Base-by-base conservation (phyloP, 2,888 invertebrate species). In the Plagodis pulveraria region DNA sequence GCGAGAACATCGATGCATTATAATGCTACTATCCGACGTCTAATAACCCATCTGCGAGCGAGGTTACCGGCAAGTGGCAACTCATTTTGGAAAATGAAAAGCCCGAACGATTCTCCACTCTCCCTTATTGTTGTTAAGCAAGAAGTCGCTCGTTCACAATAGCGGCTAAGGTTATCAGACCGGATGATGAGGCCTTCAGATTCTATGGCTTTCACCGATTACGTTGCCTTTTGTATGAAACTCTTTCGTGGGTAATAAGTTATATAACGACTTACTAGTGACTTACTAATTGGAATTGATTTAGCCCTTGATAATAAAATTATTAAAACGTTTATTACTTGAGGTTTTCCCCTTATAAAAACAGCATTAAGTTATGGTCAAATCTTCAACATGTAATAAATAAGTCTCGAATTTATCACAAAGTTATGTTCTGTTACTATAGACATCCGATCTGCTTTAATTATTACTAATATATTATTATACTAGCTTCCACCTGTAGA, bases 31-130 rank as follows among this genome's bases (percentile, higher is more conserved):
- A 79, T 73, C 80, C 71, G 74, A 79, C 78, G 81, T 81, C 83
- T 88, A 87, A 89, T 90, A 87, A 86, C 83, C 78, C 78, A 67
- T 73, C 76, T 73, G 69, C 66, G 73, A 76, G 73, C 66, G 63
- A 71, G 69, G 69, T 78, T 71, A 64, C 62, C 51, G 75, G 77
- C 78, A 83, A 80, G 77, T 72, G 77, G 84, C 84, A 84, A 85
- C 87, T 89, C 90, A 91, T 90, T 89, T 88, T 79, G 81, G 81
- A 82, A 88, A 88, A 91, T 91, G 87, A 90, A 90, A 86, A 86
- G 83, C 80, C 81, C 65, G 74, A 83, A 81, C 78, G 77, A 85
- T 83, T 77, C 78, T 79, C 80, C 73, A 79, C 81, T 82, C 82
- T 83, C 81, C 84, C 81, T 83, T 81, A 84, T 86, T 84, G 85